These are phyloP conservation scores for Crocuta crocuta DNA, from an alignment of 2,113 vertebrate genomes.

Conservation along the genomic window DNA sequence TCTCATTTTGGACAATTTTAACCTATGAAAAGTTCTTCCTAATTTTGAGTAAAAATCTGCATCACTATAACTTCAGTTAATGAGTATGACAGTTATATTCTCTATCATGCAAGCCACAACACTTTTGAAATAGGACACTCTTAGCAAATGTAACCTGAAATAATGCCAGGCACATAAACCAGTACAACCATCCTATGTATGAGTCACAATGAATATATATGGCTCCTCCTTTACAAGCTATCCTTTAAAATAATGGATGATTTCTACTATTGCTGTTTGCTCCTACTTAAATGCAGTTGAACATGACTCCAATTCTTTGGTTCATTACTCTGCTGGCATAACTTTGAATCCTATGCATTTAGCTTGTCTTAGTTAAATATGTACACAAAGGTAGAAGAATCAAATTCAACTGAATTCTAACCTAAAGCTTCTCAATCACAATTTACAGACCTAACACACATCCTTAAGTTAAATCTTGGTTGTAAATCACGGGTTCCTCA, in stretches of 20 bases:
- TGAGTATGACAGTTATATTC: background rate
- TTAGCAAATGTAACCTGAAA: background rate
- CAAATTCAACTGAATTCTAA: background rate
- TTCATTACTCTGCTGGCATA: background rate
- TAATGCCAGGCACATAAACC: background rate
- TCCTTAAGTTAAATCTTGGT: background rate
- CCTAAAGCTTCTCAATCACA: background rate
- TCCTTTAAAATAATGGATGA: background rate
- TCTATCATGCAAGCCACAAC: background rate
- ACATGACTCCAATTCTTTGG: background rate
- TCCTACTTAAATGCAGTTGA: slow-evolving; percentile 14
- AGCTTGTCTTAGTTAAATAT: background rate
- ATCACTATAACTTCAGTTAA: background rate
- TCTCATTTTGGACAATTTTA: background rate
- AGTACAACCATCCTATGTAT: background rate
- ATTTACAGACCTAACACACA: background rate
- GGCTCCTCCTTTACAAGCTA: background rate
- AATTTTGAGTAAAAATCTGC: slow-evolving; percentile 12
- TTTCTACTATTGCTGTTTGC: background rate
- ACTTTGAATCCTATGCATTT: background rate
- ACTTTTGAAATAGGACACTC: background rate
- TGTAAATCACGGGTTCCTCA: background rate
- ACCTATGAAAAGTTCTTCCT: background rate
- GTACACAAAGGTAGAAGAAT: slow-evolving; percentile 5
- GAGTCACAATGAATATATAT: background rate